Conservation (phyloP, 2,797 vertebrate genomes). For the Antennarius maculatus region DNA sequence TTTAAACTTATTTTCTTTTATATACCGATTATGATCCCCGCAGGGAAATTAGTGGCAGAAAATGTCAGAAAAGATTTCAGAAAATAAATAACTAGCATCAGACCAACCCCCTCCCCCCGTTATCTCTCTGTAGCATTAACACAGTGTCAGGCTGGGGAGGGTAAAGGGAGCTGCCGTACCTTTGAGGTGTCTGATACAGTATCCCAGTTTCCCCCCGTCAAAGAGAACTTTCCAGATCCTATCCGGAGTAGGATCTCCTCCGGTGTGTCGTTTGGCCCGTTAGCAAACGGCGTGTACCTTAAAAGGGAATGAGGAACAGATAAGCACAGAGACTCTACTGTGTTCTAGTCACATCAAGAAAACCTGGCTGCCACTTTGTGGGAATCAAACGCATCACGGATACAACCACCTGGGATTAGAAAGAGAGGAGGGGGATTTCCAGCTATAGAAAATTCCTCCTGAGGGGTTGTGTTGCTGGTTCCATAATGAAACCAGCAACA, state of each 20-base stretch:
- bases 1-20: too few relatives aligned
- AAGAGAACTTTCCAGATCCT: slow-evolving; percentile 95
- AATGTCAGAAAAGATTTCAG: neutral
- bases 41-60: too few relatives aligned
- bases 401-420: neutral
- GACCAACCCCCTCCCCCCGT: too few relatives aligned
- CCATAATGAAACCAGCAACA: neutral
- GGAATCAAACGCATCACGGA: neutral
- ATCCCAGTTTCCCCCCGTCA: slow-evolving; percentile 98
- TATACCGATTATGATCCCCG: too few relatives aligned
- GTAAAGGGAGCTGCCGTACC: slow-evolving; percentile 71
- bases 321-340: neutral
- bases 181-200: slow-evolving; percentile 96
- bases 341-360: neutral
- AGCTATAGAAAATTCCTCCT: neutral
- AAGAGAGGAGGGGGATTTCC: neutral
- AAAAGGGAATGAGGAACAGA: neutral
- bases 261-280: slow-evolving; percentile 96
- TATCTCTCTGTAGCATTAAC: too few relatives aligned
- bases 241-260: slow-evolving; percentile 96
- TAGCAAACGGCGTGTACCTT: slow-evolving; percentile 96
- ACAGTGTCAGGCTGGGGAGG: too few relatives aligned
- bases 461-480: neutral
- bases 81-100: neutral
- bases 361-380: neutral